Evolutionary conservation across 1,140 invertebrate species (phyloP).

Genomic region (Prorops nasuta): DNA sequence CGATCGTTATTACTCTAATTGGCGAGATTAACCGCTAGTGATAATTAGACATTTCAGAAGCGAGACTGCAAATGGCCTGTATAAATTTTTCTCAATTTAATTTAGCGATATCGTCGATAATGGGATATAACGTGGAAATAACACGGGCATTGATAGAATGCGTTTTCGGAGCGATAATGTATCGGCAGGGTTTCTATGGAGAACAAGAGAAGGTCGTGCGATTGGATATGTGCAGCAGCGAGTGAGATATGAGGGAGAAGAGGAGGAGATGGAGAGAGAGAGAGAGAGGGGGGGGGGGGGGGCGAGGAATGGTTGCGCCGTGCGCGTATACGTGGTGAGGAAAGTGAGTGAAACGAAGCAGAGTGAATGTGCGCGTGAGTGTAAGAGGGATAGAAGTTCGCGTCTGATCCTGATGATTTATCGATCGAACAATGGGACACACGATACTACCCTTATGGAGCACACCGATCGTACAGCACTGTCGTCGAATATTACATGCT

Average conservation of each 20-base stretch:
- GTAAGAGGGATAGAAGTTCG: background rate
- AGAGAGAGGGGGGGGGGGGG: constrained; percentile 2
- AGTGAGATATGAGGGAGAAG: background rate
- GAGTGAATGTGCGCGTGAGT: background rate
- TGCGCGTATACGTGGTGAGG: background rate
- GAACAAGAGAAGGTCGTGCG: too few species aligned
- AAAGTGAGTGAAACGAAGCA: background rate
- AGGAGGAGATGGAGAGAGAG: too few species aligned
- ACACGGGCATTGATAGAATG: too few species aligned
- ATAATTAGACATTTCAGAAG: too few species aligned
- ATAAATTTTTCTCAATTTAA: too few species aligned
- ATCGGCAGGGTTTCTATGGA: too few species aligned
- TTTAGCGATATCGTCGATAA: too few species aligned
- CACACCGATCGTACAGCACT: constrained; percentile 13
- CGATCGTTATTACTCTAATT: too few species aligned
- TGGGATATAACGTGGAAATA: too few species aligned
- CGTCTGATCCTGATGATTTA: constrained; percentile 21
- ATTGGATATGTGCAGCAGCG: background rate
- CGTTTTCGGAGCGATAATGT: too few species aligned
- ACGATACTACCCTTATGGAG: constrained; percentile 38
- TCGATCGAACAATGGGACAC: constrained; percentile 30
- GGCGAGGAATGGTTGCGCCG: background rate
- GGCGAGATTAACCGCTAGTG: too few species aligned
- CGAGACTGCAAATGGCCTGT: too few species aligned
- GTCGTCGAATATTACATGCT: constrained; percentile 10